These are phyloP conservation scores for Capricornis sumatraensis DNA, from an alignment of 2,113 vertebrate species.

Conservation along the genomic window DNA sequence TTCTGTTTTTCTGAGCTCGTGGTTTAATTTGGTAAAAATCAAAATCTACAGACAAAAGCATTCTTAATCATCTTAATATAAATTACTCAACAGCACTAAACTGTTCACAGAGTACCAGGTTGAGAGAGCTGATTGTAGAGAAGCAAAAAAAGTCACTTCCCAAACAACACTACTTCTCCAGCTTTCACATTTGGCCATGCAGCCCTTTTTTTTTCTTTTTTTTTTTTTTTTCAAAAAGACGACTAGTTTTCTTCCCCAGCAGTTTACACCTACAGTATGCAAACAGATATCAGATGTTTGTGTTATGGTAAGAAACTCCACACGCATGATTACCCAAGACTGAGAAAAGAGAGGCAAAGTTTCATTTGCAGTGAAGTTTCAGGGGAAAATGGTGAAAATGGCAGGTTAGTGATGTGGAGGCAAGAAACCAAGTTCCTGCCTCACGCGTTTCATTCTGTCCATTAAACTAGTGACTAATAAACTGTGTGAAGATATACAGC, in stretches of 20 bases:
- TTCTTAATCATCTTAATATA: background rate
- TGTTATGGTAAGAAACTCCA: conserved; percentile 40
- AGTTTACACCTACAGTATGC: conserved; percentile 52
- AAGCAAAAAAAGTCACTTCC: conserved; percentile 35
- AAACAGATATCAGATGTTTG: conserved; percentile 72
- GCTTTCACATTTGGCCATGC: conserved; percentile 47
- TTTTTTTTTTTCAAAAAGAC: conserved; percentile 12
- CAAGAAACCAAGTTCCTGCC: background rate
- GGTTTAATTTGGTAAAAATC: background rate
- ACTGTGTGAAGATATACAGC: background rate
- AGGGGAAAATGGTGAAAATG: background rate
- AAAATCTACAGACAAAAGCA: conserved; percentile 32
- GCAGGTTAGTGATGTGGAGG: rapidly evolving
- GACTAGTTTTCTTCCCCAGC: background rate
- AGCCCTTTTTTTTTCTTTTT: background rate
- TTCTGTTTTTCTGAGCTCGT: background rate
- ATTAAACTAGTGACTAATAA: background rate
- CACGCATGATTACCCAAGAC: conserved; percentile 26
- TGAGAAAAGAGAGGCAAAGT: background rate
- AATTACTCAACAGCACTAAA: background rate
- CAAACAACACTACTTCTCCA: conserved; percentile 47
- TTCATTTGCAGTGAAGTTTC: background rate
- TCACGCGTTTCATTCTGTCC: background rate
- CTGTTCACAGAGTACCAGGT: background rate
- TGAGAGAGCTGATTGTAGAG: conserved; percentile 6